Evolutionary conservation across 1,140 invertebrate species (phyloP).

Genomic region (Leptestheria dahalacensis): DNA sequence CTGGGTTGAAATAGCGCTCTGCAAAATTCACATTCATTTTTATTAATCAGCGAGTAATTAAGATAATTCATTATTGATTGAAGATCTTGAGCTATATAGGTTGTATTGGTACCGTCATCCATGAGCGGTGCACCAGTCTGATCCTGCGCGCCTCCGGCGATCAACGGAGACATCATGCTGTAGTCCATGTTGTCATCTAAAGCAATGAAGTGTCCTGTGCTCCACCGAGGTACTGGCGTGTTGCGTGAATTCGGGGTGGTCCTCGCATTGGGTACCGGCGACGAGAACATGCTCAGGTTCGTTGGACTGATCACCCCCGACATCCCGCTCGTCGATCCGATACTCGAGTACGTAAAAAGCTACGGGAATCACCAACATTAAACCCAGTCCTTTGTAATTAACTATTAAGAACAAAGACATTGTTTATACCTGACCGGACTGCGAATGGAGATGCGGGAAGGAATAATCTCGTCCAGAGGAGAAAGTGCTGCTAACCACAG

Average conservation of each 20-base stretch:
- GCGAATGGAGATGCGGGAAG: conserved; percentile 79
- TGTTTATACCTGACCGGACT: conserved; percentile 62
- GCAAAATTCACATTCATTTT: no score
- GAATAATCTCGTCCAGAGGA: conserved; percentile 49
- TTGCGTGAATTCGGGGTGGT: conserved; percentile 32
- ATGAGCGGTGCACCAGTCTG: conserved; percentile 47
- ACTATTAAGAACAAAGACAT: no score
- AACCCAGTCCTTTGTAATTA: no score
- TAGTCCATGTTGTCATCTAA: conserved; percentile 77
- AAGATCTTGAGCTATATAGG: conserved; percentile 6
- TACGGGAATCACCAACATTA: no score
- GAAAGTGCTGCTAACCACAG: conserved; percentile 35
- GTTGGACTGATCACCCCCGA: conserved; percentile 76
- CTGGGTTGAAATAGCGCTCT: conserved; percentile 31
- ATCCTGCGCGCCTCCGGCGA: conserved; percentile 35
- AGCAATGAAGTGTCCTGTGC: conserved; percentile 61
- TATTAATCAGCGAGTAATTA: no score
- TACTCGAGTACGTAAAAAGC: conserved; percentile 77
- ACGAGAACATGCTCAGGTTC: conserved; percentile 73
- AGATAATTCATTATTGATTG: no score
- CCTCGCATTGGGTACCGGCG: conserved; percentile 53
- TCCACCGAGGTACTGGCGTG: conserved; percentile 56
- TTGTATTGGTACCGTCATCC: conserved; percentile 53
- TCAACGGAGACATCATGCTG: conserved; percentile 64
- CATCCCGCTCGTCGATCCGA: conserved; percentile 48